Evolutionary conservation across 2,113 vertebrate genomes (phyloP), one percentile per base, ranked within the genome.

Genomic region (Sakesphorus luctuosus): DNA sequence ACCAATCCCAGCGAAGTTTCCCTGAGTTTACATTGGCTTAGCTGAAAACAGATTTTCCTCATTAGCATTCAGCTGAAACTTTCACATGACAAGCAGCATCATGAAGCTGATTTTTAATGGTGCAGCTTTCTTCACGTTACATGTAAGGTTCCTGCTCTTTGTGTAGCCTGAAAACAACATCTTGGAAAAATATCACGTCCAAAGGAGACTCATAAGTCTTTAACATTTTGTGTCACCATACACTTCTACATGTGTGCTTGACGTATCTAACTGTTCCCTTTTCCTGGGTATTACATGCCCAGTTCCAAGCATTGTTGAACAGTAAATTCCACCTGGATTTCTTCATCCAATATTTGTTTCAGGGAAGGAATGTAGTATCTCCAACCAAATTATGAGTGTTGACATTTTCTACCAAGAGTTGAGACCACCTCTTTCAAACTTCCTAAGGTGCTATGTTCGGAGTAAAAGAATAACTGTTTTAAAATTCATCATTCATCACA

Each of bases 21-120:
- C 50, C 65, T 81, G 56, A 91, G 84, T 95, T 94, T 94, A 96
- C 73, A 72, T 84, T 96, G 94, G 93, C 92, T 88, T 68, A 78
- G 72, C 38, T 84, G 92, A 93, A 94, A 86, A 81, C 85, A 93
- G 85, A 90, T 84, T 90, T 84, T 75, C 40, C 47, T 92, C 52
- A 78, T 96, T 92, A 96, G 46, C 65, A 86, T 96, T 92, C 92
- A 90, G 92, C 79, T 95, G 93, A 95, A 97, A 81, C 65, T 90
- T 93, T 92, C 82, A 93, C 90, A 94, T 95, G 87, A 90, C 76
- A 74, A 80, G 62, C 33, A 78, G 75, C 35, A 71, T 52, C 59
- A 79, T 0, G 0, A 87, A 55, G 33, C 44, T 90, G 79, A 68
- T 86, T 94, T 89, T 95, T 85, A 96, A 91, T 92, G 65, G 25